Evolutionary conservation across 2,888 invertebrate species (phyloP).

Genomic region (Fragum whitleyi): DNA sequence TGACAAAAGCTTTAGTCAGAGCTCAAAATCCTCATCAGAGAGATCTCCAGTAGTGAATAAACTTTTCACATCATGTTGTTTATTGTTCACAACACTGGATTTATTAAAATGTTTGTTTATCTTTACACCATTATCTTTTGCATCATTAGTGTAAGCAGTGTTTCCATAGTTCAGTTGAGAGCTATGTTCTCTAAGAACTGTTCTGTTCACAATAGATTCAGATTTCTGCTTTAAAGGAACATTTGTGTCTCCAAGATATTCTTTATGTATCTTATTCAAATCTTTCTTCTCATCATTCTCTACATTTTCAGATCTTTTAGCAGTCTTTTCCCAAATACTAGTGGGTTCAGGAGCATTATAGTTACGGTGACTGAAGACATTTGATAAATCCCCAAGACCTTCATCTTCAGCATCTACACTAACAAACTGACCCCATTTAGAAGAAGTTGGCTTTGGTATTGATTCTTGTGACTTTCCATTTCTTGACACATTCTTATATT

Average conservation of each 20-base stretch:
- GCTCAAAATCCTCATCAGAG: constrained; percentile 3
- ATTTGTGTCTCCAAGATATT: neutral
- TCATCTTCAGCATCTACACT: neutral
- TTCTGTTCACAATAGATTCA: neutral
- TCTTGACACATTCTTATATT: neutral
- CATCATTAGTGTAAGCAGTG: no score
- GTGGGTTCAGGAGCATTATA: no score
- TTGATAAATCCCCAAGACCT: neutral
- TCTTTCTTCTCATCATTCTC: neutral
- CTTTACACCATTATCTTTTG: neutral
- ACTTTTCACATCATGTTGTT: neutral
- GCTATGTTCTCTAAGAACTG: neutral
- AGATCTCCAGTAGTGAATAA: constrained; percentile 1
- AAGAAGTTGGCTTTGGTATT: neutral
- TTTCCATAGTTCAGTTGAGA: no score
- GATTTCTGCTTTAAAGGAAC: neutral
- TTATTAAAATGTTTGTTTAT: neutral
- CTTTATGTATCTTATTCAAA: neutral
- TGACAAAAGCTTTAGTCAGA: neutral
- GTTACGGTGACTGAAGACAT: no score
- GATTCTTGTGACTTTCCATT: neutral
- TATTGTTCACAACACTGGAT: neutral
- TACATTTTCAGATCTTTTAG: neutral
- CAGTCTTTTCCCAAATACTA: neutral
- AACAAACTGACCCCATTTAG: neutral